Conservation (phyloP, 1,140 invertebrate genomes). For the Drosophila mayri region DNA sequence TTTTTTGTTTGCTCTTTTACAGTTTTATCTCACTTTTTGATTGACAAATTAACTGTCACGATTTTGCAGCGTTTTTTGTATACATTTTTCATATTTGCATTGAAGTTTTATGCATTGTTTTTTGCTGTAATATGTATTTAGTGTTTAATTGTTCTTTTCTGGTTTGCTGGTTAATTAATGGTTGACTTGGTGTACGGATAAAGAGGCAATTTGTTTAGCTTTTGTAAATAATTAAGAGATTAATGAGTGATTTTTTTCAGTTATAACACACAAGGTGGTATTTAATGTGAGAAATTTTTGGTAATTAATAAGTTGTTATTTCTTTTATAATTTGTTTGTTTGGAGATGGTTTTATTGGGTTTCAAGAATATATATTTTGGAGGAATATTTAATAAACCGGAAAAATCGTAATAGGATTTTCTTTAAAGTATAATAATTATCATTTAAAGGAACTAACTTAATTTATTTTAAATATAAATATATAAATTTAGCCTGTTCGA, state of each 20-base stretch:
- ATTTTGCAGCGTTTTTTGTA: constrained; percentile 39
- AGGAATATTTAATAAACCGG: too few species aligned
- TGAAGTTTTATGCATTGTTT: constrained; percentile 32
- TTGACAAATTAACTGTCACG: constrained; percentile 76
- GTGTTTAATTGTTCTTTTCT: constrained; percentile 61
- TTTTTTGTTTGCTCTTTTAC: constrained; percentile 8
- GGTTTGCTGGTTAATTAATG: constrained; percentile 53
- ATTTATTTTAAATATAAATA: too few species aligned
- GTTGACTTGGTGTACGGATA: constrained; percentile 22
- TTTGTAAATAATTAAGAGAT: constrained; percentile 34
- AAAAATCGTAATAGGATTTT: too few species aligned
- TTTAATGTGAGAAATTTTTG: neutral
- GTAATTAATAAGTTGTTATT: neutral
- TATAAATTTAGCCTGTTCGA: neutral
- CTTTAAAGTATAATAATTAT: too few species aligned
- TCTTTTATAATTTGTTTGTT: too few species aligned
- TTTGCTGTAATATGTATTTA: constrained; percentile 41
- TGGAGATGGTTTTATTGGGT: too few species aligned
- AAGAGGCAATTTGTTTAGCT: constrained; percentile 32
- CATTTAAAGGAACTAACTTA: too few species aligned
- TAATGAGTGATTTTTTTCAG: constrained; percentile 17
- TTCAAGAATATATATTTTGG: too few species aligned
- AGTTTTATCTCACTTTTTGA: constrained; percentile 37
- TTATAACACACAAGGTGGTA: neutral
- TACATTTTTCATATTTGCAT: constrained; percentile 40